Base-by-base conservation (phyloP, 1,140 invertebrate species). In the Zophobas atratus region DNA sequence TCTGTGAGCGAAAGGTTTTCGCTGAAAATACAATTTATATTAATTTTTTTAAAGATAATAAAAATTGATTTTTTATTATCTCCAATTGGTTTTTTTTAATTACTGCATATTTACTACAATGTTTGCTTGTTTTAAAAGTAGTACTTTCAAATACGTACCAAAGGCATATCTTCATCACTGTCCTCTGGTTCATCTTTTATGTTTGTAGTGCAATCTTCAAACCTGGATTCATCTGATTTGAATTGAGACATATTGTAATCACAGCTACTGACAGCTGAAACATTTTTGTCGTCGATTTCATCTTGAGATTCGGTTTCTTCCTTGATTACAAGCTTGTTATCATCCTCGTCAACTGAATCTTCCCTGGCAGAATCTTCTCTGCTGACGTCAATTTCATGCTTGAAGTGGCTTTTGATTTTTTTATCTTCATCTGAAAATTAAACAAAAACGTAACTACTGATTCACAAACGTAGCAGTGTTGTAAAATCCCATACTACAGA, bases 121-220 rank as follows among this genome's bases (percentile, higher is more conserved):
- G 3, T 46, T 46, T 46, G 3, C 3, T 46, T 4, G 3, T 46
- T 46, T 46, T 46, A 46, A 46, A 46, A 46, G 2, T 51, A 74
- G 70, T 3, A 71, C 32, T 8, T 55, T 51, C 70, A 60, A 53
- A 75, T 67, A 86, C 87, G 86, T 89, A 95, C 93, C 89, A 95
- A 86, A 77, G 95, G 95, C 56, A 92, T 85, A 87, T 96, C 94
- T 86, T 96, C 94, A 80, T 95, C 93, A 81, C 90, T 91, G 6
- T 77, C 86, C 20, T 88, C 86, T 5, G 87, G 86, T 53, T 89
- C 87, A 79, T 88, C 85, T 82, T 87, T 88, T 56, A 87, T 87
- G 43, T 87, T 6, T 85, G 82, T 72, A 71, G 88, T 87, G 77
- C 88, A 87, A 36, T 89, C 88, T 46, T 82, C 82, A 75, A 87